Evolutionary conservation across 1,140 invertebrate genomes (phyloP), one percentile per base, ranked within the genome.

Genomic region (Capitella teleta): DNA sequence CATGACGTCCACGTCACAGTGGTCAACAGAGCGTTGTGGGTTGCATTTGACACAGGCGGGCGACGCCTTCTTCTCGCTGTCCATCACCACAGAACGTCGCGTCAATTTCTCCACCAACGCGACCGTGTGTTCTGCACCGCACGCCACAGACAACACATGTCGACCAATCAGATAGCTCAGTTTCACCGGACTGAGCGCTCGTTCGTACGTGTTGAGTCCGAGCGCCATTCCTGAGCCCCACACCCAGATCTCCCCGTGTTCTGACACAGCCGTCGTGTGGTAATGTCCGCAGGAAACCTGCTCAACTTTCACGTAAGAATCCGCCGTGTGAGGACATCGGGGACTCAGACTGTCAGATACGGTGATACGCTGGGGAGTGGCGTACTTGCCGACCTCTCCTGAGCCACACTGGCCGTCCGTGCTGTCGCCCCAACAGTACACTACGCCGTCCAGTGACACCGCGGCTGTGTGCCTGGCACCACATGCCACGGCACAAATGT

Each of bases 261-360:
- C 81, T 52, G 87, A 87, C 3, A 94, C 66, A 0, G 84, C 88
- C 58, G 93, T 65, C 3, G 87, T 86, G 68, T 95, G 88, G 38
- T 77, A 77, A 43, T 78, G 73, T 2, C 92, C 91, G 74, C 86
- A 92, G 30, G 81, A 77, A 45, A 85, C 78, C 61, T 77, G 75
- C 49, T 72, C 79, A 51, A 89, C 81, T 34, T 28, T 49, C 6
- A 43, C 46, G 21, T 24, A 23, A 25, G 25, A 23, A 32, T 34
- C 21, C 18, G 28, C 26, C 26, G 18, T 18, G 5, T 10, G 16
- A 21, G 2, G 28, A 26, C 19, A 16, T 12, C 19, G 23, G 8
- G n/a, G 28, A 28, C 10, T 12, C 5, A 18, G 23, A 25, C 8
- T 18, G 23, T 21, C 5, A 26, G 16, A 26, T 45, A 5, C 21